Evolutionary conservation across 1,140 invertebrate species (phyloP).

Genomic region (Drosophila auraria): DNA sequence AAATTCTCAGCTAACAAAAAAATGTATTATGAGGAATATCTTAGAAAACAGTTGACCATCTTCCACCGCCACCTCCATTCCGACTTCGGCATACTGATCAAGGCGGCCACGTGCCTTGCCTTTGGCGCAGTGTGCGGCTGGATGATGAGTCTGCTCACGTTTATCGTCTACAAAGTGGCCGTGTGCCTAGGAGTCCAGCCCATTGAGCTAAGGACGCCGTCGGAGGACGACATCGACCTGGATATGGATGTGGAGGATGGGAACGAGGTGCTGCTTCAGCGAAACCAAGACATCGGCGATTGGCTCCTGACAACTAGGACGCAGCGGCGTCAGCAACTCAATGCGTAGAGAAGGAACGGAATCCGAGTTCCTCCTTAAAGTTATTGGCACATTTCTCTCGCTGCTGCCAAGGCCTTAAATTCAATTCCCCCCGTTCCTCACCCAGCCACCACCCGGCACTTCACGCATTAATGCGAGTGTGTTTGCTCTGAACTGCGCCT

Average conservation of each 20-base stretch:
- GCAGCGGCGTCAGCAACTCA: background rate
- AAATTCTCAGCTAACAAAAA: slow-evolving; percentile 16
- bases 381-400: slow-evolving; percentile 56
- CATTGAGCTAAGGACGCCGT: slow-evolving; percentile 40
- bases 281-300: background rate
- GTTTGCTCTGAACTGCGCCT: slow-evolving; percentile 50
- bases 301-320: slow-evolving; percentile 12
- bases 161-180: slow-evolving; percentile 50
- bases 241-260: slow-evolving; percentile 36
- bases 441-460: background rate
- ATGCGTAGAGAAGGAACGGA: slow-evolving; percentile 1
- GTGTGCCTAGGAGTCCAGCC: slow-evolving; percentile 25
- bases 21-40: slow-evolving; percentile 57
- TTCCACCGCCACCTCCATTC: slow-evolving; percentile 53
- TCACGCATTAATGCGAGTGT: slow-evolving; percentile 38
- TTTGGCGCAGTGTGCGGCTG: slow-evolving; percentile 62
- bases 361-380: slow-evolving; percentile 4
- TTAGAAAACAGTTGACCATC: slow-evolving; percentile 35
- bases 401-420: slow-evolving; percentile 45
- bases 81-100: slow-evolving; percentile 59
- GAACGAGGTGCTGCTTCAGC: slow-evolving; percentile 8
- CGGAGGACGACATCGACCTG: slow-evolving; percentile 58
- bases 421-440: slow-evolving; percentile 39
- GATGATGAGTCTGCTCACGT: slow-evolving; percentile 54
- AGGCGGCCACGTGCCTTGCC: slow-evolving; percentile 60